Conservation (phyloP, 2,888 invertebrate species). For the Trichopoda pennipes region DNA sequence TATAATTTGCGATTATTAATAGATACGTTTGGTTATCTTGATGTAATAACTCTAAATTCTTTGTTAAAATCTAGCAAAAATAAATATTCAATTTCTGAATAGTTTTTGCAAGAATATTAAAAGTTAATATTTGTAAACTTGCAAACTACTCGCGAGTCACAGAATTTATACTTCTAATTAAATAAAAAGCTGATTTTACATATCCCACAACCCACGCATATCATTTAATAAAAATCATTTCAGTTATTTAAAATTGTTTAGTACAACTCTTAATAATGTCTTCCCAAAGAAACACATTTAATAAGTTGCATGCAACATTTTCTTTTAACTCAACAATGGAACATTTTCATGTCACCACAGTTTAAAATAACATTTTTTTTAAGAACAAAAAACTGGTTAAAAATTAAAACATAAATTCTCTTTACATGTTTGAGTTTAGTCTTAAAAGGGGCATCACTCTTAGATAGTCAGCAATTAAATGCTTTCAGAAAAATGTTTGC, state of each 20-base stretch:
- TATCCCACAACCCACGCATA: slow-evolving; percentile 22
- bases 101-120: no score
- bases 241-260: slow-evolving; percentile 1
- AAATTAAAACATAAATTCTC: slow-evolving; percentile 48
- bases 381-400: slow-evolving; percentile 29
- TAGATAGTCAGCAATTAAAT: slow-evolving; percentile 62
- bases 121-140: no score
- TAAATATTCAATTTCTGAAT: no score
- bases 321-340: neutral
- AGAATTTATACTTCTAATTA: neutral
- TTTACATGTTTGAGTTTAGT: slow-evolving; percentile 36
- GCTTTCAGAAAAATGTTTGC: slow-evolving; percentile 35
- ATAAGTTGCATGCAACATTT: slow-evolving; percentile 26
- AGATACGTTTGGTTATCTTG: no score
- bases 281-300: neutral
- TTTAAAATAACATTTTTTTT: neutral
- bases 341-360: slow-evolving; percentile 18
- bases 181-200: neutral
- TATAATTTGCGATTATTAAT: no score
- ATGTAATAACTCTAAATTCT: no score
- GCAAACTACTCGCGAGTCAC: no score
- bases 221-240: slow-evolving; percentile 34
- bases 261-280: neutral
- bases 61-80: no score
- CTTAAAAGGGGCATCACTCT: slow-evolving; percentile 57